Conservation (phyloP, 1,140 invertebrate species). For the Spodoptera frugiperda region DNA sequence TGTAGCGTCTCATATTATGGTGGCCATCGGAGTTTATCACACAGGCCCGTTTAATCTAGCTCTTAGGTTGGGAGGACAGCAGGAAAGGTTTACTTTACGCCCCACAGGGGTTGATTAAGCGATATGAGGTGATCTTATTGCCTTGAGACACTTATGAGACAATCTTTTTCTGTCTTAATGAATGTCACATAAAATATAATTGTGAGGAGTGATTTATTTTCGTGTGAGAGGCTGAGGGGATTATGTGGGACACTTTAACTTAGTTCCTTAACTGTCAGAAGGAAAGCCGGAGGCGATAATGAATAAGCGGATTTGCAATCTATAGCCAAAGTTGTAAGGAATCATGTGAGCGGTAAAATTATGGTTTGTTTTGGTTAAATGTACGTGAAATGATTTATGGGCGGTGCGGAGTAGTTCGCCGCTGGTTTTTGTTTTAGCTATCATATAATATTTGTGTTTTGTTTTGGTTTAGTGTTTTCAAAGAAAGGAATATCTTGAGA, state of each 20-base stretch:
- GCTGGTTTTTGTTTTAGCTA: too few relatives aligned
- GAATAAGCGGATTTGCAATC: slow-evolving; percentile 40
- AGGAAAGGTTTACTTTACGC: slow-evolving; percentile 77
- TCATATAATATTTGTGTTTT: too few relatives aligned
- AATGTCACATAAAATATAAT: slow-evolving; percentile 71
- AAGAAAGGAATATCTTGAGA: too few relatives aligned
- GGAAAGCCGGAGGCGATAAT: slow-evolving; percentile 29
- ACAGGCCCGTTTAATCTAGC: slow-evolving; percentile 80
- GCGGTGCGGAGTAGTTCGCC: too few relatives aligned
- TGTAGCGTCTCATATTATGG: slow-evolving; percentile 56
- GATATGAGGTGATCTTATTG: slow-evolving; percentile 75
- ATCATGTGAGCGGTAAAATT: slow-evolving; percentile 4
- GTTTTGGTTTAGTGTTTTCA: too few relatives aligned
- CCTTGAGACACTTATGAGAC: slow-evolving; percentile 74
- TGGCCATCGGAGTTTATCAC: slow-evolving; percentile 76
- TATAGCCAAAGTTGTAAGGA: slow-evolving; percentile 34
- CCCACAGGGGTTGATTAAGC: slow-evolving; percentile 78
- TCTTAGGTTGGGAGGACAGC: slow-evolving; percentile 71
- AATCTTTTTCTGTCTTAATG: slow-evolving; percentile 67
- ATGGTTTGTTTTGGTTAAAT: slow-evolving; percentile 32
- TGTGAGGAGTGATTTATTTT: slow-evolving; percentile 63
- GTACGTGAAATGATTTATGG: slow-evolving; percentile 12
- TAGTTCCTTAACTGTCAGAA: slow-evolving; percentile 28
- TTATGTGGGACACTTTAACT: slow-evolving; percentile 11
- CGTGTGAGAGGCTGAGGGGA: neutral